phyloP scores from a whole-genome alignment of 2,888 invertebrate species.

The Drosophila macrothrix region DNA sequence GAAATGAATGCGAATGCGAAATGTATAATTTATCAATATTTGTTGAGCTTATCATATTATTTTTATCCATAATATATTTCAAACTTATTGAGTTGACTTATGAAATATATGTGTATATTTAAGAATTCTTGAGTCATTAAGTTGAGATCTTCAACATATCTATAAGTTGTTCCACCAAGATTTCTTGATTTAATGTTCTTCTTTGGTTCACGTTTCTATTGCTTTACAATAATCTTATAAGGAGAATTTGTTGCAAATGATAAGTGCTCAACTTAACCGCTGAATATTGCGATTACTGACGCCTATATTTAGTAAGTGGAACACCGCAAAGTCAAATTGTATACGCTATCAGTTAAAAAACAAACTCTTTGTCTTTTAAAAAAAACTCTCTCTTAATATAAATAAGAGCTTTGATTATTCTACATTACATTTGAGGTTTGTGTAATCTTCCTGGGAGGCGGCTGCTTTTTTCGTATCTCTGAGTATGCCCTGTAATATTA shows the following conservation, averaged over 20 bases:
- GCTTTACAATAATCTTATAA: not conserved
- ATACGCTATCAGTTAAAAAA: not conserved
- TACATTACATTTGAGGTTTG: constrained; percentile 56
- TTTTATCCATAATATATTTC: not conserved
- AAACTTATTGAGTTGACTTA: not conserved
- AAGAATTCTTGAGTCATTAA: not conserved
- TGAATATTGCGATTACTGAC: not conserved
- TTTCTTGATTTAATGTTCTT: not conserved
- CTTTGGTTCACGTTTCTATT: not conserved
- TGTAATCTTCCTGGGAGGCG: constrained; percentile 46
- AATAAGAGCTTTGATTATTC: constrained; percentile 14
- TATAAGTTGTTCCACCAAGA: not conserved
- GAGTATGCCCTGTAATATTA: constrained; percentile 70
- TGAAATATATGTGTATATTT: not conserved
- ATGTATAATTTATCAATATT: not conserved
- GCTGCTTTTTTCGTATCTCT: constrained; percentile 68
- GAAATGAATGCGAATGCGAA: too few species aligned
- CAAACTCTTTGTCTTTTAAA: not conserved
- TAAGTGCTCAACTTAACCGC: not conserved
- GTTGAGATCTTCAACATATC: not conserved
- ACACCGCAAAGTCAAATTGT: not conserved
- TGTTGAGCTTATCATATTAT: not conserved
- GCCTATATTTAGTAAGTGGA: not conserved
- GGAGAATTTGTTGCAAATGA: not conserved
- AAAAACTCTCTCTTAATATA: not conserved